phyloP scores from a whole-genome alignment of 2,113 vertebrate genomes.

The Helogale parvula region DNA sequence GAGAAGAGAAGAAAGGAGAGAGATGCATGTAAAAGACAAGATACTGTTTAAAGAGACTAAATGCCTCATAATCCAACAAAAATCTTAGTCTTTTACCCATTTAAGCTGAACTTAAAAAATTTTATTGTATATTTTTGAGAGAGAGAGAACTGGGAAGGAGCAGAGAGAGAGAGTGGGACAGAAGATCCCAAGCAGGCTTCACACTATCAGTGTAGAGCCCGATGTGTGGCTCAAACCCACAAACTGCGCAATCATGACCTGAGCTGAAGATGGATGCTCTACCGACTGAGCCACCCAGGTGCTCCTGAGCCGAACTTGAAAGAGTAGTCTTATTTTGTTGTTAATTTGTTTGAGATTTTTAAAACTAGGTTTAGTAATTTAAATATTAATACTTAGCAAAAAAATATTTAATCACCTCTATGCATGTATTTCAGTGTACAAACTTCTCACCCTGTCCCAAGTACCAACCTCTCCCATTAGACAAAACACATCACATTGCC shows the following conservation, averaged over 20 bases:
- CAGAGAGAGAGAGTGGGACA: too few relatives aligned
- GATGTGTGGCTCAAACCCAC: too few relatives aligned
- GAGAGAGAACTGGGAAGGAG: too few relatives aligned
- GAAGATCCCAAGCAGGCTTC: too few relatives aligned
- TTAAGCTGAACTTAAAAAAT: not conserved
- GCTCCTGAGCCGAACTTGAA: not conserved
- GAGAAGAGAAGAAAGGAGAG: not conserved
- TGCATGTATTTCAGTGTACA: not conserved
- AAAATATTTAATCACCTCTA: not conserved
- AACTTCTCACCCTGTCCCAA: not conserved
- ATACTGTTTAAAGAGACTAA: not conserved
- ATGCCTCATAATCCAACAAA: not conserved
- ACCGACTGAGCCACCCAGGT: too few relatives aligned
- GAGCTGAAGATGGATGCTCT: too few relatives aligned
- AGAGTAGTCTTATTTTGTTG: not conserved
- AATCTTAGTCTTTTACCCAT: not conserved
- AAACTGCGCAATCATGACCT: too few relatives aligned
- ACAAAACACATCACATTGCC: not conserved
- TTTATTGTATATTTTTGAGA: too few relatives aligned
- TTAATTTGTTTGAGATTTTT: not conserved
- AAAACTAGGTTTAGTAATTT: not conserved
- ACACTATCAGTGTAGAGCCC: too few relatives aligned
- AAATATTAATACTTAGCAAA: not conserved
- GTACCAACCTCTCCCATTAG: not conserved
- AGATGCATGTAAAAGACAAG: not conserved